phyloP scores from a whole-genome alignment of 2,888 invertebrate genomes.

The Amorpha juglandis region DNA sequence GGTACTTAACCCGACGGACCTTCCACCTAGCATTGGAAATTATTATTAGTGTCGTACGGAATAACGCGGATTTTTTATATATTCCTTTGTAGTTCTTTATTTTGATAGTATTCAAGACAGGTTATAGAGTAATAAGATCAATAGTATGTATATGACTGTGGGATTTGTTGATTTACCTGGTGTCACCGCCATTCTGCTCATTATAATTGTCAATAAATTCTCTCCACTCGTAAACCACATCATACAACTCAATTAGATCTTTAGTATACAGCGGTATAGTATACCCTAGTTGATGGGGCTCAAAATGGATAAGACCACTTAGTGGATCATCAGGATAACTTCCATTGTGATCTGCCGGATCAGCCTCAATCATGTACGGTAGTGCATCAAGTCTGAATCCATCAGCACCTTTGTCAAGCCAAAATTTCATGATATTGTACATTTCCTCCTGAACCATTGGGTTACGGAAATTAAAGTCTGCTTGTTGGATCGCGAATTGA shows the following conservation, averaged over 20 bases:
- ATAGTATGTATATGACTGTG: background rate
- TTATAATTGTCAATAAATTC: slow-evolving; percentile 79
- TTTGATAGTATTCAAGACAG: background rate
- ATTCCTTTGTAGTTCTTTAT: no score
- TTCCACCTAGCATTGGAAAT: no score
- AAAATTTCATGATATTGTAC: slow-evolving; percentile 86
- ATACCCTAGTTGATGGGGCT: slow-evolving; percentile 81
- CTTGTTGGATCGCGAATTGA: slow-evolving; percentile 86
- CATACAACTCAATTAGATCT: slow-evolving; percentile 84
- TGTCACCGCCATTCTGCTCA: slow-evolving; percentile 63
- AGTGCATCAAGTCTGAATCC: slow-evolving; percentile 90
- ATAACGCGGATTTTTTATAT: no score
- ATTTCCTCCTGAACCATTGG: slow-evolving; percentile 80
- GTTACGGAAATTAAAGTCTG: slow-evolving; percentile 89
- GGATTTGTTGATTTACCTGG: slow-evolving; percentile 58
- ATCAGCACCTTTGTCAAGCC: slow-evolving; percentile 90
- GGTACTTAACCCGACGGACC: no score
- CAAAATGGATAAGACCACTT: slow-evolving; percentile 67
- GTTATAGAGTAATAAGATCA: background rate
- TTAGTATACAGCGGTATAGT: slow-evolving; percentile 86
- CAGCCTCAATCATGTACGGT: slow-evolving; percentile 83
- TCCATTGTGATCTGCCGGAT: slow-evolving; percentile 63
- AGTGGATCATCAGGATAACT: slow-evolving; percentile 80
- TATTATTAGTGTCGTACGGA: no score
- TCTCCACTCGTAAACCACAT: slow-evolving; percentile 84